These are phyloP conservation scores for Melanotaenia nigrans DNA, from an alignment of 2,797 vertebrate species.

Conservation along the genomic window DNA sequence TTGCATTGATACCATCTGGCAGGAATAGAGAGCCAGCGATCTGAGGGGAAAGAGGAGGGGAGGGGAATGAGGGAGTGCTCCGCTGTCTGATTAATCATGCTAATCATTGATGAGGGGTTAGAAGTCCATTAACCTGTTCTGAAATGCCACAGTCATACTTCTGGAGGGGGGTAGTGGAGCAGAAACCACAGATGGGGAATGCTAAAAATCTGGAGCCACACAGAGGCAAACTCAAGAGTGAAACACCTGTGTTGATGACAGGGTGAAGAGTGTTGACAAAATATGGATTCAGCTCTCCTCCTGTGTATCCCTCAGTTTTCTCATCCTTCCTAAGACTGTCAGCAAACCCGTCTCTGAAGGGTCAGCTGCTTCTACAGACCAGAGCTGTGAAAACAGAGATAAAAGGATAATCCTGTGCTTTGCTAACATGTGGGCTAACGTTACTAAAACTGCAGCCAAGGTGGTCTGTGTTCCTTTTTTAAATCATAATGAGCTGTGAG, in stretches of 20 bases:
- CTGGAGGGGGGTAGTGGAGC: constrained; percentile 31
- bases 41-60: constrained; percentile 28
- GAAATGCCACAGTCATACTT: constrained; percentile 52
- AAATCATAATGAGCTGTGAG: constrained; percentile 58
- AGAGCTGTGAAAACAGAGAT: constrained; percentile 26
- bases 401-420: constrained; percentile 42
- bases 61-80: constrained; percentile 38
- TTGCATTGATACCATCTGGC: constrained; percentile 80
- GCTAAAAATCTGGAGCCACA: constrained; percentile 17
- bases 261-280: constrained; percentile 40
- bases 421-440: constrained; percentile 46
- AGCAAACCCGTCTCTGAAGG: constrained; percentile 21
- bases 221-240: constrained; percentile 25
- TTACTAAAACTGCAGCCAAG: constrained; percentile 49
- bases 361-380: constrained; percentile 43
- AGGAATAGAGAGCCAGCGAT: constrained; percentile 57
- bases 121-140: constrained; percentile 79
- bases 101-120: constrained; percentile 77
- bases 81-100: constrained; percentile 79
- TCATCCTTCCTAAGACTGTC: constrained; percentile 16
- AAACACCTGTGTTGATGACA: constrained; percentile 50
- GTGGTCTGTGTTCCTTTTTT: constrained; percentile 48
- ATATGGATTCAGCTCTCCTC: constrained; percentile 31
- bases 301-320: constrained; percentile 18
- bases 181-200: constrained; percentile 52